Base-by-base conservation (phyloP, 2,113 vertebrate species). In the Machaerirhynchus nigripectus region DNA sequence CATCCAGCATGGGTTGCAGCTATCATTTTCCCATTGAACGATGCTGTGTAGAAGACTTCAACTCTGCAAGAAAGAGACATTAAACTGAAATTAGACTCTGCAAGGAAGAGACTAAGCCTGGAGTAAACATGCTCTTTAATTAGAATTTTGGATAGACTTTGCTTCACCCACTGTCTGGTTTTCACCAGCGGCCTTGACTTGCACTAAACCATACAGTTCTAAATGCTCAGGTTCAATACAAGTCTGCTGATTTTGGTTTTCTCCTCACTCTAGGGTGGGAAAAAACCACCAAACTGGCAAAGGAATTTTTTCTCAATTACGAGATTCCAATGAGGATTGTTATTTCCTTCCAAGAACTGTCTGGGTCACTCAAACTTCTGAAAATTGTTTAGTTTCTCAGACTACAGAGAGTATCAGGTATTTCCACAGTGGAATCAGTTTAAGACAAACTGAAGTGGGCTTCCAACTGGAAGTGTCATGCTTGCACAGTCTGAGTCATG, bases 41-140 rank as follows among this genome's bases (percentile, higher is more conserved):
- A 12, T 79, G 47, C 28, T 76, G 31, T 65, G 78, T 14, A 93
- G 94, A 75, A 85, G 90, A 60, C 39, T 93, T 95, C 67, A 70
- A 31, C 71, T 80, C 98, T 98, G 96, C 13, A 94, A 97, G 55
- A 84, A 59, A 95, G 95, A 70, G 61, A 53, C 61, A 39, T 8
- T 31, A 55, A 76, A 91, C 9, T n/a, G n/a, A n/a, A n/a, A n/a
- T n/a, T n/a, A n/a, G n/a, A 31, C 71, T 80, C 98, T 98, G 96
- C 13, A 94, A 97, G 55, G 82, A 59, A 95, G 95, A 70, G 61
- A 53, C 61, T 8, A 64, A n/a, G 7, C 26, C 12, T 10, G 35
- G 30, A 50, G 40, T 9, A 50, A 64, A 19, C 6, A 10, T 1
- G 4, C 2, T 5, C 15, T 79, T n/a, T 18, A 68, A 37, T 11